These are phyloP conservation scores for Ranitomeya imitator DNA, from an alignment of 2,113 vertebrate species.

Conservation along the genomic window DNA sequence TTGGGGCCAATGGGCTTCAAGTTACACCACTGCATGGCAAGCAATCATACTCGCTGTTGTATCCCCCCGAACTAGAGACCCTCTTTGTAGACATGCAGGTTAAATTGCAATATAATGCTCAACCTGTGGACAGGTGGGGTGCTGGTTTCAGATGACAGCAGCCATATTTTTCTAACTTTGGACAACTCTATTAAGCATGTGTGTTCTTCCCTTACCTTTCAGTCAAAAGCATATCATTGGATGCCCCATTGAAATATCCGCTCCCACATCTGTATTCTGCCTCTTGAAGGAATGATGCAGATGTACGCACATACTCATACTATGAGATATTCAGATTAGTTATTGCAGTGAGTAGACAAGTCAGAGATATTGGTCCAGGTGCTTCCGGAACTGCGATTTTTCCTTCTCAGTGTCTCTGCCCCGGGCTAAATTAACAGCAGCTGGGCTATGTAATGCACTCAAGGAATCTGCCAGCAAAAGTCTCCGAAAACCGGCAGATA, in stretches of 20 bases:
- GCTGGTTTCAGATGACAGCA: no score
- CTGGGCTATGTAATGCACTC: constrained; percentile 69
- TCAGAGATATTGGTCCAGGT: constrained; percentile 70
- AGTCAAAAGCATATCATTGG: not conserved
- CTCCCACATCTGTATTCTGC: not conserved
- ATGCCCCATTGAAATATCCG: not conserved
- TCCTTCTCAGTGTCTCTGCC: constrained; percentile 62
- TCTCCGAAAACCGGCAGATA: constrained; percentile 34
- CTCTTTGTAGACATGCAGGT: no score
- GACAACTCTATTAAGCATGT: no score
- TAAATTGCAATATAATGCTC: no score
- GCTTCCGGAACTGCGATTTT: constrained; percentile 70
- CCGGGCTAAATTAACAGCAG: constrained; percentile 75
- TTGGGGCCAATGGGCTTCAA: no score
- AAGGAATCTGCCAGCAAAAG: constrained; percentile 64
- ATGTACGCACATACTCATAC: not conserved
- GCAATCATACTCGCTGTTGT: no score
- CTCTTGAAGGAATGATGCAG: not conserved
- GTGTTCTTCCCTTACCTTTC: not conserved
- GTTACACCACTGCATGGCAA: no score
- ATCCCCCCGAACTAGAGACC: no score
- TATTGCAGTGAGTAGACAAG: constrained; percentile 59
- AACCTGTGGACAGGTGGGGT: no score
- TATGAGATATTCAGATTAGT: not conserved
- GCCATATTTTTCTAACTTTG: no score